Base-by-base conservation (phyloP, 2,113 vertebrate species). In the Caracal caracal region DNA sequence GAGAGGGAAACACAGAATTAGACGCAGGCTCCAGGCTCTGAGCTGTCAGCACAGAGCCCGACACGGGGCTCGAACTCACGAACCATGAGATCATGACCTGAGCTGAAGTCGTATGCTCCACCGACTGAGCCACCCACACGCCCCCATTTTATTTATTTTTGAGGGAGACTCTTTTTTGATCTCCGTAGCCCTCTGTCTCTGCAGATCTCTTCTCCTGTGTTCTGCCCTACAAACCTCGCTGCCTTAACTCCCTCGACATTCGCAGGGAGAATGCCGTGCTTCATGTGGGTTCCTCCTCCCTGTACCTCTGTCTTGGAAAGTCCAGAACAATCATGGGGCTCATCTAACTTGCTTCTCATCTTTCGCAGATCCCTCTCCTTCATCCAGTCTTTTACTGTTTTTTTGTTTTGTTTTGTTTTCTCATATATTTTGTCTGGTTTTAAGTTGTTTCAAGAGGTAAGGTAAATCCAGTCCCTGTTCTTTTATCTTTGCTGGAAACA, bases 381-480 rank as follows among this genome's bases (percentile, higher is more conserved):
- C 49, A 85, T 84, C 49, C 61, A 76, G 49, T 78, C 10, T 84
- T 85, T 71, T 40, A 56, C 30, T 49, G 16, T 33, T 78, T 40
- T 22, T 22, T 20, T 59, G 43, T 9, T 10, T 76, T 70, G 56
- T 43, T 73, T 70, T 63, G 43, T 35, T 66, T 35, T 40, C 4
- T 6, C 28, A 35, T 79, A 33, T 59, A 78, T 70, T 93, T 63
- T 85, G 5, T 28, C 3, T 88, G 15, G 10, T 79, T 97, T 93
- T 71, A 95, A 87, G 24, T n/a, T 87, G n/a, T 94, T 97, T 78
- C 22, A 37, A 65, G 63, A 56, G 12, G n/a, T 80, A 68, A 90
- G n/a, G 15, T 83, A 81, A 94, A 65, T 43, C 26, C 2, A 95
- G n/a, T 86, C 16, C n/a, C 49, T 73, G n/a, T 83, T 90, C 40